Evolutionary conservation across 1,140 invertebrate genomes (phyloP).

Genomic region (Drosophila azteca): DNA sequence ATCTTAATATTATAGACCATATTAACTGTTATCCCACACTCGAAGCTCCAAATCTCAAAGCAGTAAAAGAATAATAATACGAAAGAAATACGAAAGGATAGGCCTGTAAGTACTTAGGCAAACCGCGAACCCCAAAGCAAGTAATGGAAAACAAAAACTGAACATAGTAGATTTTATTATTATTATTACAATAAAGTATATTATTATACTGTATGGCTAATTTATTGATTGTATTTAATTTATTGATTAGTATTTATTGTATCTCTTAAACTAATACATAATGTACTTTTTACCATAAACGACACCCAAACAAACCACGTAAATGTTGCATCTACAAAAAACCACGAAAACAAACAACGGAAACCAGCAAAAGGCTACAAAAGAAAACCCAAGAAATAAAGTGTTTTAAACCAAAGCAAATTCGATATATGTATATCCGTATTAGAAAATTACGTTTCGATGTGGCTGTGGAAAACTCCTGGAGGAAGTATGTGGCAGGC

Average conservation of each 20-base stretch:
- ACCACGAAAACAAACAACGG: conserved; percentile 34
- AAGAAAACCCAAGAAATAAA: conserved; percentile 74
- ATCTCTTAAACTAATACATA: conserved; percentile 64
- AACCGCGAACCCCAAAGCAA: conserved; percentile 23
- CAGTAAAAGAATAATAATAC: conserved; percentile 20
- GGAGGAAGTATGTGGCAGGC: no score
- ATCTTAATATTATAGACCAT: no score
- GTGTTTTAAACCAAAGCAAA: conserved; percentile 71
- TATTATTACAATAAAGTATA: conserved; percentile 26
- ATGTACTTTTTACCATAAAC: conserved; percentile 78
- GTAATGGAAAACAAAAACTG: conserved; percentile 48
- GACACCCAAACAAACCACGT: conserved; percentile 29
- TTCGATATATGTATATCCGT: not conserved
- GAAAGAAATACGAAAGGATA: conserved; percentile 20
- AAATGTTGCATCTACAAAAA: conserved; percentile 46
- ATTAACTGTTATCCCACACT: not conserved
- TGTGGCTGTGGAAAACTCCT: conserved; percentile 6
- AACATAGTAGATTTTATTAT: conserved; percentile 76
- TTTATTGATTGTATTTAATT: conserved; percentile 77
- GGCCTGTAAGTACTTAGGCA: conserved; percentile 54
- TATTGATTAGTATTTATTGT: conserved; percentile 82
- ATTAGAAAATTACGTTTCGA: conserved; percentile 59
- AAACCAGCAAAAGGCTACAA: conserved; percentile 58
- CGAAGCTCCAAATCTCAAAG: conserved; percentile 15
- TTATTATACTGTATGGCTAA: conserved; percentile 54